Conservation (phyloP, 2,888 invertebrate genomes). For the Lysandra coridon region DNA sequence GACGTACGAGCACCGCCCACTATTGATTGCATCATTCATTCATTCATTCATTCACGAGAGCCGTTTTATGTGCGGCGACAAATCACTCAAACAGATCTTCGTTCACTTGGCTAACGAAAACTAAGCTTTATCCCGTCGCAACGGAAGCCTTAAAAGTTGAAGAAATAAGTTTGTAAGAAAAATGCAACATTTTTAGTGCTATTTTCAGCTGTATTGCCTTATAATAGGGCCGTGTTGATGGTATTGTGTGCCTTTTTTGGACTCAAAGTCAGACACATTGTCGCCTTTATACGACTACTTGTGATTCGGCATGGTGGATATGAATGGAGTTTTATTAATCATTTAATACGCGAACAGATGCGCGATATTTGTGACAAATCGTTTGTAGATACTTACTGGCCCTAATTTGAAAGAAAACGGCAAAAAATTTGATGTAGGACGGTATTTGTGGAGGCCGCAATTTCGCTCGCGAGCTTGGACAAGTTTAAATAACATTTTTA, state of each 20-base stretch:
- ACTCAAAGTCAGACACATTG: conserved; percentile 59
- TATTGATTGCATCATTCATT: conserved; percentile 72
- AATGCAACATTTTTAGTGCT: background rate
- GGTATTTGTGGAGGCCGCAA: background rate
- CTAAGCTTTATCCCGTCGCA: conserved; percentile 29
- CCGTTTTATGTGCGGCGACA: conserved; percentile 72
- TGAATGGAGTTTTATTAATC: conserved; percentile 45
- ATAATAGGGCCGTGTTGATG: conserved; percentile 36
- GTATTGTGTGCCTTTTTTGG: conserved; percentile 56
- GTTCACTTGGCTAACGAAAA: conserved; percentile 7
- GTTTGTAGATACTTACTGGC: conserved; percentile 22
- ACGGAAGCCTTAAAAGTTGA: conserved; percentile 12
- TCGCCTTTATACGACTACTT: conserved; percentile 60
- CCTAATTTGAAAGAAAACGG: conserved; percentile 14
- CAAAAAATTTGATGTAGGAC: background rate
- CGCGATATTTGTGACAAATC: conserved; percentile 24
- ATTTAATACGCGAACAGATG: conserved; percentile 40
- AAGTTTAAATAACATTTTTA: too few species aligned
- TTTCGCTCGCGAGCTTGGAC: background rate
- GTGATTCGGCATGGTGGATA: conserved; percentile 67
- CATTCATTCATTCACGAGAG: conserved; percentile 52
- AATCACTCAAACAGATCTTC: conserved; percentile 52
- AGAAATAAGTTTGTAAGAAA: background rate
- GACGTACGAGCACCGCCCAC: conserved; percentile 57
- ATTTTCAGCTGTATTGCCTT: conserved; percentile 31